These are phyloP conservation scores for Noctua fimbriata DNA, from an alignment of 2,888 invertebrate species.

Conservation along the genomic window DNA sequence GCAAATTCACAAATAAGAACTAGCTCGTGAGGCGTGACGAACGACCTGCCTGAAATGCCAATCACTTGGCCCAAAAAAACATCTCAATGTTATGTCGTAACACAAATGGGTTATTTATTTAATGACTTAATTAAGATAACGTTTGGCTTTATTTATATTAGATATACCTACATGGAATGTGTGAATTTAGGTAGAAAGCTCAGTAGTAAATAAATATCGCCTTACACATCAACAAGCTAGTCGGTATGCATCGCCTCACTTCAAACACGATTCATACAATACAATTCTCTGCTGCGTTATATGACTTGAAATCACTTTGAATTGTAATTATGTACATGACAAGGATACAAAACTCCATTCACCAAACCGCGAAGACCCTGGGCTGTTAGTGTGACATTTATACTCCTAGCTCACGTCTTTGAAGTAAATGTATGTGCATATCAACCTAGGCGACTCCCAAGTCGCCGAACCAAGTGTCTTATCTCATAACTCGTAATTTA, in stretches of 20 bases:
- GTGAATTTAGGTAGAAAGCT: conserved; percentile 57
- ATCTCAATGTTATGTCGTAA: conserved; percentile 81
- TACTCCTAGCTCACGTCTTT: conserved; percentile 50
- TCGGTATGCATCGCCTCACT: conserved; percentile 72
- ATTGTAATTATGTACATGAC: conserved; percentile 78
- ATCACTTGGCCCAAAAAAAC: conserved; percentile 87
- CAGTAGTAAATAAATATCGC: conserved; percentile 37
- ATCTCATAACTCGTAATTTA: conserved; percentile 14
- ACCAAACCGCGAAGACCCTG: conserved; percentile 70
- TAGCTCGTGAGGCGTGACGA: conserved; percentile 79
- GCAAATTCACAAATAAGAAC: conserved; percentile 70
- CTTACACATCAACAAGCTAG: conserved; percentile 58
- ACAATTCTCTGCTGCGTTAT: conserved; percentile 70
- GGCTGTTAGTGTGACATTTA: conserved; percentile 57
- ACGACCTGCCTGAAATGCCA: conserved; percentile 82
- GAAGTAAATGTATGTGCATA: conserved; percentile 59
- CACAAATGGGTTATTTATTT: conserved; percentile 72
- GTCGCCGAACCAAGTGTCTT: conserved; percentile 21
- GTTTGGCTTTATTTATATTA: conserved; percentile 63
- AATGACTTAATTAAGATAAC: conserved; percentile 70
- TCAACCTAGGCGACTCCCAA: conserved; percentile 35
- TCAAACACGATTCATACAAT: conserved; percentile 67
- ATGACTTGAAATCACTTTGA: conserved; percentile 78
- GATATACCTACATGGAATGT: conserved; percentile 21
- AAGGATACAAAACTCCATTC: conserved; percentile 76